Evolutionary conservation across 2,797 vertebrate genomes (phyloP), one percentile per base, ranked within the genome.

Genomic region (Carcharodon carcharias): DNA sequence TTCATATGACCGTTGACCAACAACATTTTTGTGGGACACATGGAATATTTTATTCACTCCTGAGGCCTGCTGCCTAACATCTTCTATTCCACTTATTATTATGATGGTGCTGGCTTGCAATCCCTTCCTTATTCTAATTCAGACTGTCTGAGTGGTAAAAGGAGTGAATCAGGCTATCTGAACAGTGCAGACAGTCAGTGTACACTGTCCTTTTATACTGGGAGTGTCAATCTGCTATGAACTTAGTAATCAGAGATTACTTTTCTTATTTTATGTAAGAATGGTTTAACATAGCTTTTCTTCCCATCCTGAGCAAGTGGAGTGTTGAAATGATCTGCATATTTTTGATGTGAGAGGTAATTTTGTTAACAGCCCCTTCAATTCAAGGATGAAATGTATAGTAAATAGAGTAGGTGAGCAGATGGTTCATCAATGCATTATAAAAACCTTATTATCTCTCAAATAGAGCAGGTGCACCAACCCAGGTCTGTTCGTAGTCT

Each of bases 371-470:
- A 93, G n/a, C 91, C 23, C 61, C n/a, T 65, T 93, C 91, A 67
- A 93, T 93, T 61, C 21, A 67, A 67, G 61, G 16, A 67, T 40
- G 35, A 93, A 67, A 93, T 40, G 63, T n/a, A 11, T 9, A 3
- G 1, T 65, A 45, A 65, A 93, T 26, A 67, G 23, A 93, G 16
- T 65, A 93, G 35, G 63, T 93, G n/a, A 93, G n/a, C 91, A 93
- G 91, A 67, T 93, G 91, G 91, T 31, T 91, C 56, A n/a, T 58
- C 58, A 91, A 18, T 61, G 88, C 91, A 93, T 65, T 93, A 54
- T 93, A 93, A 93, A 93, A 67, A 93, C n/a, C 61, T 93, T 93
- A 67, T 93, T 65, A 93, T 93, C 91, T 93, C 63, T 67, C 63
- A 40, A 63, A 14, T 63, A 21, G 89, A 63, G 35, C 89, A 92